Conservation (phyloP, 1,140 invertebrate genomes). For the Philaenus spumarius region DNA sequence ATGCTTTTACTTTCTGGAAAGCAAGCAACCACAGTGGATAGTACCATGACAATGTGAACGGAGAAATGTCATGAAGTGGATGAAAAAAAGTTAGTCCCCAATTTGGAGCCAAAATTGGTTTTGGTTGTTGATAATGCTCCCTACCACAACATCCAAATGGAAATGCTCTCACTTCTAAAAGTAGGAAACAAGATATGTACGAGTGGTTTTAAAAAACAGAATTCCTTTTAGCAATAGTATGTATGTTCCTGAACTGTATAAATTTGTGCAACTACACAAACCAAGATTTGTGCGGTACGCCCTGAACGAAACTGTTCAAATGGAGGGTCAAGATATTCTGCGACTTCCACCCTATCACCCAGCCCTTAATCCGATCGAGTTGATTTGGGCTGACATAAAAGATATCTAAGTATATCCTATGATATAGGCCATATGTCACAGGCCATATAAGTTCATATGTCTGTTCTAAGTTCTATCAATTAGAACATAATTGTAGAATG, state of each 20-base stretch:
- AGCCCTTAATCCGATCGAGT: conserved; percentile 38
- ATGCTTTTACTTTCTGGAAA: no score
- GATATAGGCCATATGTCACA: no score
- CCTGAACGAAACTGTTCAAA: conserved; percentile 26
- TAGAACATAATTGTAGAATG: no score
- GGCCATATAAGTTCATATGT: no score
- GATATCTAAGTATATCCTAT: no score
- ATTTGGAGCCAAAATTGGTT: background rate
- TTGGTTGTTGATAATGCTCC: background rate
- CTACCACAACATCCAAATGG: background rate
- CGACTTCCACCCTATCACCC: conserved; percentile 37
- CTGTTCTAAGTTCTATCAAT: no score
- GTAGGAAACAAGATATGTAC: background rate
- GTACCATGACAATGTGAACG: background rate
- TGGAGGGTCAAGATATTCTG: conserved; percentile 24
- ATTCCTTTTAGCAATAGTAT: conserved; percentile 23
- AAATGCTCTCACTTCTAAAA: background rate
- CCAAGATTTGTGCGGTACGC: background rate
- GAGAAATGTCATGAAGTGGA: background rate
- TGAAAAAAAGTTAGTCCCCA: background rate
- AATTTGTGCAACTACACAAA: background rate
- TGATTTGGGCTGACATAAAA: conserved; percentile 36
- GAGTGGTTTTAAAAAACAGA: conserved; percentile 23
- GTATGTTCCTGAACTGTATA: conserved; percentile 4
- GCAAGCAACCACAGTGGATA: no score